Conservation (phyloP, 2,797 vertebrate species). For the Lemur catta region DNA sequence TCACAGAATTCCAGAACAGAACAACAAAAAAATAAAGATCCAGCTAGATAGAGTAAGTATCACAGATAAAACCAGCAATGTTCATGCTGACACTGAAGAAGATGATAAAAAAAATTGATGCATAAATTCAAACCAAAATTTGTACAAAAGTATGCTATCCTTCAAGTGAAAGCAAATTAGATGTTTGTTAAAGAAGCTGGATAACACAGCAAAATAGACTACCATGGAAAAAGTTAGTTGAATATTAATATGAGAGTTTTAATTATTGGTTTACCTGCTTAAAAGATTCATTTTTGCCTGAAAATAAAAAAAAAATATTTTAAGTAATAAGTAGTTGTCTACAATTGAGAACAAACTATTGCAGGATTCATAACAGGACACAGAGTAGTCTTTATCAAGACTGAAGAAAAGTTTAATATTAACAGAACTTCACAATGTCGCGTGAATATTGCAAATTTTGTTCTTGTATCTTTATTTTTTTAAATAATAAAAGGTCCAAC, state of each 20-base stretch:
- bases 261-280: slow-evolving; percentile 4
- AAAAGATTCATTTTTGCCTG: not conserved
- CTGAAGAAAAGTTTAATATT: not conserved
- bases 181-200: not conserved
- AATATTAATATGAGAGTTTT: not conserved
- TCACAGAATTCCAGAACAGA: not conserved
- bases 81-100: not conserved
- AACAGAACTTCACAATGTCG: not conserved
- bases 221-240: not conserved
- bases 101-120: slow-evolving; percentile 6
- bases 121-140: slow-evolving; percentile 42
- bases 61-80: not conserved
- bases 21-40: not conserved
- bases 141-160: not conserved
- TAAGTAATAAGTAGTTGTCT: not conserved
- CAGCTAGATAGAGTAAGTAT: not conserved
- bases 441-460: not conserved
- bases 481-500: not conserved
- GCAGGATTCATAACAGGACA: not conserved
- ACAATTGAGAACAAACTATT: not conserved
- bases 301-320: not conserved
- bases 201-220: not conserved
- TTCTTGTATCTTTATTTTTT: not conserved
- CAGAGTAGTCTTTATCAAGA: not conserved
- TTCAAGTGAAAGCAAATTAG: slow-evolving; percentile 28